These are phyloP conservation scores for Tetragonisca angustula DNA, from an alignment of 2,888 invertebrate species.

Conservation along the genomic window DNA sequence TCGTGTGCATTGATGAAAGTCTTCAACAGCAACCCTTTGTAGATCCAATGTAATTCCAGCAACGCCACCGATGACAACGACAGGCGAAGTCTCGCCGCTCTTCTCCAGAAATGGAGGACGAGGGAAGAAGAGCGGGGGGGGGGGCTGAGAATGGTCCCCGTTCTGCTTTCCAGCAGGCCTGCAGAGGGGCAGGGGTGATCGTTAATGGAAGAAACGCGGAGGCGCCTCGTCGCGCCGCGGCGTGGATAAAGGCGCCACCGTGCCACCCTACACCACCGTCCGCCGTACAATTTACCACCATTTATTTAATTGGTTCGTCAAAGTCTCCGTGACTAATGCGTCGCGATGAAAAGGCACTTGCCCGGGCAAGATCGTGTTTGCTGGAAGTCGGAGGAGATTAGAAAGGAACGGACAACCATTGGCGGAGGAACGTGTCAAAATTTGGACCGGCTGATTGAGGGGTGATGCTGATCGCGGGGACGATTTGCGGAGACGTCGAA, in stretches of 20 bases:
- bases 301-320: constrained; percentile 77
- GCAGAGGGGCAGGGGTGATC: constrained; percentile 18
- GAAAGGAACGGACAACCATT: neutral
- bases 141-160: constrained; percentile 55
- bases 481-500: no score
- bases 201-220: constrained; percentile 74
- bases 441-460: neutral
- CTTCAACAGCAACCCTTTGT: constrained; percentile 72
- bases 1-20: constrained; percentile 73
- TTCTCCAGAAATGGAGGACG: constrained; percentile 24
- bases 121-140: constrained; percentile 43
- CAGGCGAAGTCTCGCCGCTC: constrained; percentile 36
- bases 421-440: neutral
- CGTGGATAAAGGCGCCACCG: constrained; percentile 60
- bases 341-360: constrained; percentile 64
- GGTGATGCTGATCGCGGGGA: neutral
- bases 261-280: constrained; percentile 32
- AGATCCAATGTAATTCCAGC: constrained; percentile 73
- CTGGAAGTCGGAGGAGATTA: constrained; percentile 3
- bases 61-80: constrained; percentile 59
- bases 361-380: neutral
- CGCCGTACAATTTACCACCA: constrained; percentile 72
- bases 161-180: constrained; percentile 43
- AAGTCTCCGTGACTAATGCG: constrained; percentile 60
- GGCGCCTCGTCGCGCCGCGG: constrained; percentile 12